A percentile compares a stretch with the other conserved stretches of the same genome.
Conservation (phyloP, 2,113 vertebrate genomes). For the Oreocharis arfaki region DNA sequence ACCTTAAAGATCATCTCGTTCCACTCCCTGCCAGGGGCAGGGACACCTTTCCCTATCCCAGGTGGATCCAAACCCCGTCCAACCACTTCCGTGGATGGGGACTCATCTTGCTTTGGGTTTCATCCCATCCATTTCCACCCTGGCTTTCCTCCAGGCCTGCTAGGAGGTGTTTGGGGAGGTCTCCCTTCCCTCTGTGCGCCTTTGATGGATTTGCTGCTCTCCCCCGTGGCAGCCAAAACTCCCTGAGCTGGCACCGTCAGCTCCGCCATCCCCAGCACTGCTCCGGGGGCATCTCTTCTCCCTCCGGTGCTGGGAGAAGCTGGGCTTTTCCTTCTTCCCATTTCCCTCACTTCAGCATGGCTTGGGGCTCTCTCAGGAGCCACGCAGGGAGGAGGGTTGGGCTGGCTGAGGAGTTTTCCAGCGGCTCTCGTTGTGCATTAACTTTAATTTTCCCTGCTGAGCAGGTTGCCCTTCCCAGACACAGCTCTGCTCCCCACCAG, state of each 20-base stretch:
- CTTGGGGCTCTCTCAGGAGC: not conserved
- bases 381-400: accelerated
- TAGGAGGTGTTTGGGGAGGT: not conserved
- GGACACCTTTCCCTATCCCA: not conserved
- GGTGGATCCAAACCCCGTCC: not conserved
- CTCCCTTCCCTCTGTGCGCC: accelerated
- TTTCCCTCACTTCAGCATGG: accelerated
- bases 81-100: not conserved
- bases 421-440: accelerated
- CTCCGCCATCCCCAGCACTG: accelerated
- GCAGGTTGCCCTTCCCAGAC: not conserved
- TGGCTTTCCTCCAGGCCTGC: not conserved
- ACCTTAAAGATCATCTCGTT: not conserved
- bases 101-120: not conserved
- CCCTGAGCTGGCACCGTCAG: accelerated
- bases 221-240: not conserved
- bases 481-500: not conserved
- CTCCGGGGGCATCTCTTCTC: not conserved
- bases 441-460: not conserved
- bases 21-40: no score
- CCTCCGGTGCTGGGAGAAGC: not conserved
- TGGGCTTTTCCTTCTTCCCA: not conserved
- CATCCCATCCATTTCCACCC: not conserved
- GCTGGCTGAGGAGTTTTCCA: not conserved
- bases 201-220: not conserved